Evolutionary conservation across 2,113 vertebrate genomes (phyloP), one percentile per base, ranked within the genome.

Genomic region (Malaclemys terrapin): DNA sequence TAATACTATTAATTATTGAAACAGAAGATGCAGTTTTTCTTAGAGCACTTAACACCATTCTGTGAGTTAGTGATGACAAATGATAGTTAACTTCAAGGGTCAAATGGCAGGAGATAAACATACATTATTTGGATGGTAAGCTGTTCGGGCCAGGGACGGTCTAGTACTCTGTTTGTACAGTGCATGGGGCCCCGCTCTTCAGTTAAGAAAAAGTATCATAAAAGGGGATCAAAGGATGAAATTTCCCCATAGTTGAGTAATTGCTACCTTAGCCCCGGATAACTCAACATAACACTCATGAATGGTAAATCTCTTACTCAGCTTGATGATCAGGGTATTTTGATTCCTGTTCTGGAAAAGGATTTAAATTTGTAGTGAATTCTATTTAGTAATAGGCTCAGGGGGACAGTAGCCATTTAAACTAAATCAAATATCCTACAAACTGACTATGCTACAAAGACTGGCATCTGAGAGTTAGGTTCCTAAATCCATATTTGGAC

Each of bases 1-100:
- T 92, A 82, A 59, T 65, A 72, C 31, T 29, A 59, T 69, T 84
- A 69, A 88, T 94, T 85, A 95, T 88, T 96, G 80, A 95, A 94
- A 90, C 38, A 29, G 84, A 85, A 82, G 75, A 79, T 2, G 56
- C 3, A 54, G 12, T 35, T 93, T 84, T 89, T 80, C 80, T 92
- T 31, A 24, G 82, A 86, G 52, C 16, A 13, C 35, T 84, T 95
- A 82, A 50, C 38, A 19, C 14, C 7, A 35, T 69, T 31, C 2
- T 1, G 45, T 9, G 79, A 52, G 42, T 62, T 25, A 62, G 47
- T 54, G 50, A 52, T 45, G 52, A 50, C 86, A 95, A 95, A 87
- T 5, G 81, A 93, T 22, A 22, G 59, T 29, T 38, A 31, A 16
- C 7, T 85, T 69, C 76, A 85, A 69, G 14, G 31, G 50, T 84